Conservation (phyloP, 2,888 invertebrate species). For the Congeria kusceri region DNA sequence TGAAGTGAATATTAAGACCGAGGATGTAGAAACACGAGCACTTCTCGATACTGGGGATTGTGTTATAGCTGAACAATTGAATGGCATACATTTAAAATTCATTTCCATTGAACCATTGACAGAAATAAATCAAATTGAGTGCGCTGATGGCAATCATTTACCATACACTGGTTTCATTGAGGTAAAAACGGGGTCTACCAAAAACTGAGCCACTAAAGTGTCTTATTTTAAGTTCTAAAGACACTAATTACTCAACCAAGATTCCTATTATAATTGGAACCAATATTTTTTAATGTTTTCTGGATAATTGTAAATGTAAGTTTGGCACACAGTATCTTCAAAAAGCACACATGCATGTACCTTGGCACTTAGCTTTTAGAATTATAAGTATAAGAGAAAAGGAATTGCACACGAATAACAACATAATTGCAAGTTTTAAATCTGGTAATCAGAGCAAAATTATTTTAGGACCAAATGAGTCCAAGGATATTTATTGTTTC, state of each 20-base stretch:
- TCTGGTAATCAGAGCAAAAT: constrained; percentile 19
- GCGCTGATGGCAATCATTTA: constrained; percentile 36
- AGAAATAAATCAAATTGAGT: constrained; percentile 26
- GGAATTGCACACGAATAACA: constrained; percentile 23
- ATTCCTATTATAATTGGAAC: constrained; percentile 34
- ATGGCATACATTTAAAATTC: background rate
- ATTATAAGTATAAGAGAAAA: constrained; percentile 22
- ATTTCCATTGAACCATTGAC: background rate
- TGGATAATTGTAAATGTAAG: constrained; percentile 5
- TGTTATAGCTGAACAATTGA: constrained; percentile 6
- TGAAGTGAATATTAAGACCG: constrained; percentile 9
- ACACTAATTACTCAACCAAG: constrained; percentile 13
- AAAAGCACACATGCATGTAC: constrained; percentile 15
- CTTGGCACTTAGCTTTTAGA: constrained; percentile 35
- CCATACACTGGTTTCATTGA: constrained; percentile 38
- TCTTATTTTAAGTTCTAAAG: constrained; percentile 28
- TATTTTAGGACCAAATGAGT: constrained; percentile 28
- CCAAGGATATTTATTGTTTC: constrained; percentile 14
- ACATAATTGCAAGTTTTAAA: constrained; percentile 19
- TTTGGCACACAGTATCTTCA: constrained; percentile 33
- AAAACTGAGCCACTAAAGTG: background rate
- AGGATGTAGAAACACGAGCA: constrained; percentile 7
- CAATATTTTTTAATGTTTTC: constrained; percentile 15
- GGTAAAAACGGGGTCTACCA: constrained; percentile 7
- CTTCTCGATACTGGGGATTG: constrained; percentile 36